Evolutionary conservation across 2,888 invertebrate species (phyloP), one percentile per base, ranked within the genome.

Genomic region (Zaprionus lineosus): DNA sequence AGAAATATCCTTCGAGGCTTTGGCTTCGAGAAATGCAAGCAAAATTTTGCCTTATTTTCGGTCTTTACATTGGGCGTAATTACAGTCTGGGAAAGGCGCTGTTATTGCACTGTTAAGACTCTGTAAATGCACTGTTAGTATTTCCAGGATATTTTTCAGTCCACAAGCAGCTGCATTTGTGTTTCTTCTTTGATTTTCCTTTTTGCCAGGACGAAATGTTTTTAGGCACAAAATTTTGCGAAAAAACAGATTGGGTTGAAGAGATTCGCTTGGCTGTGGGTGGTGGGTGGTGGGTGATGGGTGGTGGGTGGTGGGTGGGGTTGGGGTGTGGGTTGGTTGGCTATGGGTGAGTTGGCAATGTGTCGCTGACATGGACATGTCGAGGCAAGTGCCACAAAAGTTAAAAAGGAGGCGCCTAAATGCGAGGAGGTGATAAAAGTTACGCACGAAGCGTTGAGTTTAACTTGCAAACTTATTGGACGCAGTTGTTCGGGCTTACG

Each of bases 381-480:
- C 55, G 18, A 60, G 36, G 28, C 33, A 63, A 58, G 58, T 64
- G 67, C 37, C 67, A 53, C 33, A 39, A 50, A 69, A 58, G 41
- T 53, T 19, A 34, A 57, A 46, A 46, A 29, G 46, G 5, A 36
- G 67, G 40, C 60, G 33, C 26, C 60, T 50, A 33, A 40, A 52
- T 44, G 52, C 52, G 26, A 28, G 18, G 55, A 69, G 56, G 56
- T 68, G 70, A 44, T 55, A 60, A 43, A 55, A 65, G 60, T 65
- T 65, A 41, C 24, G 47, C 60, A 52, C 60, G 59, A 51, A 43
- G 19, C 21, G 28, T 50, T 15, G 55, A 56, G 41, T 57, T 66
- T 61, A 41, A 51, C 57, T 58, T 53, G 58, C 16, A 52, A 69
- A 69, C 69, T 70, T 70, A 65, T 69, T 56, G 51, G 52, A 18